These are phyloP conservation scores for Hirundo rustica DNA, from an alignment of 2,797 vertebrate genomes.

Conservation along the genomic window DNA sequence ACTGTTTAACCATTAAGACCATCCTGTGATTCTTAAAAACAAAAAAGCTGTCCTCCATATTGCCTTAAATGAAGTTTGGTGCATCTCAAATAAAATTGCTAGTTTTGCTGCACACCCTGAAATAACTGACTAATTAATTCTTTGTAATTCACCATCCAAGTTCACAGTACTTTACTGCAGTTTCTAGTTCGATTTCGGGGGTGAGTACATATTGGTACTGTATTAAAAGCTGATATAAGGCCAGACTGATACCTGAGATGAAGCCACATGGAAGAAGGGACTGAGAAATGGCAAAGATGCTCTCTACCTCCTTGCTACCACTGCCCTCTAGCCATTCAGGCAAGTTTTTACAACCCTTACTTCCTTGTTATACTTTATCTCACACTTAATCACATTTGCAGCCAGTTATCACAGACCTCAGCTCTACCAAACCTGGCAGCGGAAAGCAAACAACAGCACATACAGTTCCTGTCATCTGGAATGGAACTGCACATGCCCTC, in stretches of 20 bases:
- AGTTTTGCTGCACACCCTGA: background rate
- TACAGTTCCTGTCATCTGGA: fast-evolving
- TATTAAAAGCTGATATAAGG: background rate
- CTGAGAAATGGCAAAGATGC: background rate
- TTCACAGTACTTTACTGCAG: background rate
- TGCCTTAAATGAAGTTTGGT: background rate
- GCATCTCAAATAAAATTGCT: background rate
- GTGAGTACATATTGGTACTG: background rate
- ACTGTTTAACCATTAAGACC: background rate
- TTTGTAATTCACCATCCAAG: background rate
- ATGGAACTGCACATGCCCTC: background rate
- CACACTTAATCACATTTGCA: background rate
- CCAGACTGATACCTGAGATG: background rate
- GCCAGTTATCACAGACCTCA: background rate
- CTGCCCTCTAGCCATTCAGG: background rate
- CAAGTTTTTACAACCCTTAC: background rate
- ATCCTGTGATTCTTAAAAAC: background rate
- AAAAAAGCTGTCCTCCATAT: background rate
- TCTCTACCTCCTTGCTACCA: background rate
- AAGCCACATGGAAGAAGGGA: background rate
- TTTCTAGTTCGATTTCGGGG: background rate
- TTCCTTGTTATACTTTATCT: background rate
- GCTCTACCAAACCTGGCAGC: background rate
- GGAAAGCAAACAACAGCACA: background rate
- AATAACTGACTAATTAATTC: background rate